Conservation (phyloP, 2,797 vertebrate species). For the Bucorvus abyssinicus region DNA sequence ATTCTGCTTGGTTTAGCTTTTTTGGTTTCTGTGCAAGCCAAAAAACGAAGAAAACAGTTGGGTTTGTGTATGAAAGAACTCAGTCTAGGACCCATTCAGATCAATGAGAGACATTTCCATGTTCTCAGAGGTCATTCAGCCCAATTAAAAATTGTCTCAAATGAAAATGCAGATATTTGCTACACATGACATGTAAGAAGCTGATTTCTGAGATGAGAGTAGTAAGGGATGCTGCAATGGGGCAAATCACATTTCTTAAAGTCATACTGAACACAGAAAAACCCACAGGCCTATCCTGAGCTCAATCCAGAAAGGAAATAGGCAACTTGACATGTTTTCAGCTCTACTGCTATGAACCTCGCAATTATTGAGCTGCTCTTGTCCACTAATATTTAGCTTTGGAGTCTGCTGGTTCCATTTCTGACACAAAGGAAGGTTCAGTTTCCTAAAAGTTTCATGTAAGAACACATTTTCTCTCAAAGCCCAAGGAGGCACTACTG, state of each 20-base stretch:
- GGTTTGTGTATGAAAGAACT: not conserved
- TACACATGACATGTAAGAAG: not conserved
- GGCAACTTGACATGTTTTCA: not conserved
- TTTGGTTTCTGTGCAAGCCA: not conserved
- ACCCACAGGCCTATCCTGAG: not conserved
- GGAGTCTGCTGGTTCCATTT: slow-evolving; percentile 13
- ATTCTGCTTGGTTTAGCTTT: slow-evolving; percentile 2
- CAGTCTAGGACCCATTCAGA: not conserved
- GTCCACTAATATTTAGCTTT: not conserved
- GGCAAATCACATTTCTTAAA: not conserved
- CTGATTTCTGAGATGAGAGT: not conserved
- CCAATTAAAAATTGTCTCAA: slow-evolving; percentile 18
- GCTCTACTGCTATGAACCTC: not conserved
- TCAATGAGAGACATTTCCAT: not conserved
- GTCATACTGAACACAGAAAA: not conserved
- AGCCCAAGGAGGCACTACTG: not conserved
- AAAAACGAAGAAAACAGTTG: not conserved
- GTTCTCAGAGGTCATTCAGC: not conserved
- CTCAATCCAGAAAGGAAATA: not conserved
- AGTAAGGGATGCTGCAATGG: not conserved
- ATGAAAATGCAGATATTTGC: not conserved
- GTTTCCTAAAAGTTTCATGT: not conserved
- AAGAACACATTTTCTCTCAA: not conserved
- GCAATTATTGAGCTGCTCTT: not conserved
- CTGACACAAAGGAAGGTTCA: not conserved